These are phyloP conservation scores for Alosa sapidissima DNA, from an alignment of 2,797 vertebrate species.

Conservation along the genomic window DNA sequence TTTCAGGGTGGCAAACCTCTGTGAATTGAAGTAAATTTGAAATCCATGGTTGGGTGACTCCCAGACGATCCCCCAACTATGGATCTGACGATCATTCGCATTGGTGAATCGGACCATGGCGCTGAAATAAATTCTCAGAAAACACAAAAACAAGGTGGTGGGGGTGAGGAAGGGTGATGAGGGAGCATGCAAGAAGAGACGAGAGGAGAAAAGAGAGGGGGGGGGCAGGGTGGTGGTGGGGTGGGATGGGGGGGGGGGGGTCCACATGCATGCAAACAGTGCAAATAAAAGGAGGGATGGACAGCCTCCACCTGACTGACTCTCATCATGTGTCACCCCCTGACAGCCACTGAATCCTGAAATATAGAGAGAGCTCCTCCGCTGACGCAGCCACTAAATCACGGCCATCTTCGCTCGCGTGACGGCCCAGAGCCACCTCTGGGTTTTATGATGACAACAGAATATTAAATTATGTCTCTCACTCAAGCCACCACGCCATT, in stretches of 20 bases:
- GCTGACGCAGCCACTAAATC: constrained; percentile 7
- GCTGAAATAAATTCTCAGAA: constrained; percentile 10
- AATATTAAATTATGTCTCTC: constrained; percentile 71
- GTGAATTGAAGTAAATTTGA: neutral
- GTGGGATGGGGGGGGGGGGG: neutral
- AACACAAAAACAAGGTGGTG: neutral
- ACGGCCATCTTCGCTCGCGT: constrained; percentile 30
- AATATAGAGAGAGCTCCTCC: constrained; percentile 14
- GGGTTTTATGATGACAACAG: constrained; percentile 71
- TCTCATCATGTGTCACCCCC: constrained; percentile 22
- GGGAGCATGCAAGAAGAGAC: constrained; percentile 6
- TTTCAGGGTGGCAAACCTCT: constrained; percentile 12
- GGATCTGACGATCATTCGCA: neutral
- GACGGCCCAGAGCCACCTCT: constrained; percentile 69
- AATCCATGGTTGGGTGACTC: neutral
- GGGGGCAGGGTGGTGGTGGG: neutral
- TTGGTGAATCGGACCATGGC: constrained; percentile 27
- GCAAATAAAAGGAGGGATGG: constrained; percentile 65
- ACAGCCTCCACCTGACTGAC: constrained; percentile 45
- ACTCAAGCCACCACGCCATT: neutral
- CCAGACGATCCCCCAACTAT: neutral
- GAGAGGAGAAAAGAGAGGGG: constrained; percentile 14
- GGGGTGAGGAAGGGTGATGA: neutral
- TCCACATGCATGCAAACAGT: constrained; percentile 21
- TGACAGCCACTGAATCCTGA: neutral